Evolutionary conservation across 1,140 invertebrate genomes (phyloP).

Genomic region (Diorhabda carinulata): DNA sequence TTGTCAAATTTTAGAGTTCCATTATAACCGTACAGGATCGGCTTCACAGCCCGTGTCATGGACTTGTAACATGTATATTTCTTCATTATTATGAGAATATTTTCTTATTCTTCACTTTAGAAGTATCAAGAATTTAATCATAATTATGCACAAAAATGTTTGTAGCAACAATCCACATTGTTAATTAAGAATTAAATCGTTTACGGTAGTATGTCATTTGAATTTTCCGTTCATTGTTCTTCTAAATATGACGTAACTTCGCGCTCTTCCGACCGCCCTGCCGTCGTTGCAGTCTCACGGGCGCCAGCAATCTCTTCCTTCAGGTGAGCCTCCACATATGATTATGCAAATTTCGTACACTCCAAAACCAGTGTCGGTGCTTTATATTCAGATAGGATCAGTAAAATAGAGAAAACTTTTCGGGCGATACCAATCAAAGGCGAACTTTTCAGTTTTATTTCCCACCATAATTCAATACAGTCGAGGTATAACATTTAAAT

Average conservation of each 20-base stretch:
- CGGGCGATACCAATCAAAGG: conserved; percentile 14
- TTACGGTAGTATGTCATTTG: background rate
- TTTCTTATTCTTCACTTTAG: conserved; percentile 7
- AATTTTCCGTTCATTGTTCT: background rate
- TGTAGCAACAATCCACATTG: too few relatives aligned
- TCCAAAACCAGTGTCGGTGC: conserved; percentile 12
- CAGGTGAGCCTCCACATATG: conserved; percentile 13
- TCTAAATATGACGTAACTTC: background rate
- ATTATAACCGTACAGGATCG: too few relatives aligned
- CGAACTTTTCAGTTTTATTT: conserved; percentile 11
- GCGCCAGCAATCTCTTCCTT: conserved; percentile 1
- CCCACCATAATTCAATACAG: conserved; percentile 9
- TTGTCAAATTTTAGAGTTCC: too few relatives aligned
- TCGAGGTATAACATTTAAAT: conserved; percentile 9
- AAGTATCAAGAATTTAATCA: background rate
- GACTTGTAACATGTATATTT: background rate
- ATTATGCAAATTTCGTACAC: conserved; percentile 6
- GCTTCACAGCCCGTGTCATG: too few relatives aligned
- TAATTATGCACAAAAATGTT: too few relatives aligned
- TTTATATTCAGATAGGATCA: conserved; percentile 15
- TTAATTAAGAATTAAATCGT: too few relatives aligned
- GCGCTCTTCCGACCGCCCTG: background rate
- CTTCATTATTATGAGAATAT: background rate
- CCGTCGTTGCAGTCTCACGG: conserved; percentile 4
- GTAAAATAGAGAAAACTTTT: conserved; percentile 7